Evolutionary conservation across 2,797 vertebrate species (phyloP).

Genomic region (Danio choprae): DNA sequence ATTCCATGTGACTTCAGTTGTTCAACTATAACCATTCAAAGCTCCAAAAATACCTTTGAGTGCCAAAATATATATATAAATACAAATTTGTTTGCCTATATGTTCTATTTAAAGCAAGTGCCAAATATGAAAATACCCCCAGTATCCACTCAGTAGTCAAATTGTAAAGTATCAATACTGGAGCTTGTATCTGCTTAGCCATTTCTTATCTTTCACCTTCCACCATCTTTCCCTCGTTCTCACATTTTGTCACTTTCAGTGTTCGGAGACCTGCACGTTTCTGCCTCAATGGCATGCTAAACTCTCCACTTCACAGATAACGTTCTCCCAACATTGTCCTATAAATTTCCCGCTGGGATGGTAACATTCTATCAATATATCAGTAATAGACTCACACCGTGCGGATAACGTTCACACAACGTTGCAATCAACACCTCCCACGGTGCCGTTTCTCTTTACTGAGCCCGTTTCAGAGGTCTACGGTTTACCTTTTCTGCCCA

Average conservation of each 20-base stretch:
- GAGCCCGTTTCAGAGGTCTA: conserved; percentile 40
- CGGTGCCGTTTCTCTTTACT: conserved; percentile 43
- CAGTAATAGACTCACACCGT: conserved; percentile 55
- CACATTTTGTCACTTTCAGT: conserved; percentile 3
- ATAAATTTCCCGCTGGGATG: conserved; percentile 49
- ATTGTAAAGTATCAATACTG: background rate
- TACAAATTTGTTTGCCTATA: too few relatives aligned
- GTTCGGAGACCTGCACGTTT: conserved; percentile 27
- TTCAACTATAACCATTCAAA: too few relatives aligned
- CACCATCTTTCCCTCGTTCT: background rate
- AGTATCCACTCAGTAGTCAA: background rate
- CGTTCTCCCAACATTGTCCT: conserved; percentile 44
- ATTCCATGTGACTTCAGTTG: too few relatives aligned
- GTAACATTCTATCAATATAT: conserved; percentile 52
- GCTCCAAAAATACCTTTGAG: too few relatives aligned
- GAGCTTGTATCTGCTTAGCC: conserved; percentile 1
- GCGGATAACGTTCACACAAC: conserved; percentile 49
- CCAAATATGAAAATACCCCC: too few relatives aligned
- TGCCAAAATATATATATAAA: too few relatives aligned
- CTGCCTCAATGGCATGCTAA: conserved; percentile 49
- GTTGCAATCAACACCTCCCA: conserved; percentile 41
- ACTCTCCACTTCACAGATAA: conserved; percentile 55
- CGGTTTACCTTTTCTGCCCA: conserved; percentile 46
- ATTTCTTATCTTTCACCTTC: conserved; percentile 22
- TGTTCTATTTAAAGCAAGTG: too few relatives aligned